Conservation (phyloP, 2,113 vertebrate species). For the Rhea americana region DNA sequence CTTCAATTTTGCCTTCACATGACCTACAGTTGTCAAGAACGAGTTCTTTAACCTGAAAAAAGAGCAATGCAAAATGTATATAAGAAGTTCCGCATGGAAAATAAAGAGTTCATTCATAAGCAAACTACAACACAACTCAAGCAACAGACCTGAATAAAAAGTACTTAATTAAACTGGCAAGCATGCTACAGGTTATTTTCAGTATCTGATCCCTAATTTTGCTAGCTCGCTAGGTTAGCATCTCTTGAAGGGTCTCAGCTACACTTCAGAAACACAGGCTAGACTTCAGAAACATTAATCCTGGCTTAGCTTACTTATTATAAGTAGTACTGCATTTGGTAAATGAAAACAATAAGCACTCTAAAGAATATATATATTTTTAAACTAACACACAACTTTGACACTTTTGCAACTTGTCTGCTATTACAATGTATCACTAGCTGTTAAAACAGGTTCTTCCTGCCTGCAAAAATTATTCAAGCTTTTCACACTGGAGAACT, state of each 20-base stretch:
- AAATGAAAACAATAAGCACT: not conserved
- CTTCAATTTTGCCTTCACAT: constrained; percentile 94
- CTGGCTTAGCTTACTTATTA: not conserved
- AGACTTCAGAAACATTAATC: not conserved
- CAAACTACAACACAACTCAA: not conserved
- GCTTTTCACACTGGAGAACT: not conserved
- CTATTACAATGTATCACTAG: fast-evolving
- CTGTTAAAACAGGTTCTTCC: not conserved
- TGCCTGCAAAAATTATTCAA: not conserved
- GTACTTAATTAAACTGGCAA: no score
- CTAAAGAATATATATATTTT: not conserved
- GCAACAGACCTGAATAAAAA: not conserved
- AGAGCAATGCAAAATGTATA: fast-evolving
- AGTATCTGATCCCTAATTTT: not conserved
- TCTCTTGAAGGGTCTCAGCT: not conserved
- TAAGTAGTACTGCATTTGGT: fast-evolving
- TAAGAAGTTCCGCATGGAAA: fast-evolving
- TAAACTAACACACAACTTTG: not conserved
- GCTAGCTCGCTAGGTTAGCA: not conserved
- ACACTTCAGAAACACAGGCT: not conserved
- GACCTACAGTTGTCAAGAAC: constrained; percentile 97
- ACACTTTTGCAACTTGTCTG: fast-evolving
- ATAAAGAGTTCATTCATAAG: not conserved
- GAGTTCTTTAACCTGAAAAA: constrained; percentile 92
- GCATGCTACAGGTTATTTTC: not conserved